Base-by-base conservation (phyloP, 1,140 invertebrate species). In the Drosophila seguyi region DNA sequence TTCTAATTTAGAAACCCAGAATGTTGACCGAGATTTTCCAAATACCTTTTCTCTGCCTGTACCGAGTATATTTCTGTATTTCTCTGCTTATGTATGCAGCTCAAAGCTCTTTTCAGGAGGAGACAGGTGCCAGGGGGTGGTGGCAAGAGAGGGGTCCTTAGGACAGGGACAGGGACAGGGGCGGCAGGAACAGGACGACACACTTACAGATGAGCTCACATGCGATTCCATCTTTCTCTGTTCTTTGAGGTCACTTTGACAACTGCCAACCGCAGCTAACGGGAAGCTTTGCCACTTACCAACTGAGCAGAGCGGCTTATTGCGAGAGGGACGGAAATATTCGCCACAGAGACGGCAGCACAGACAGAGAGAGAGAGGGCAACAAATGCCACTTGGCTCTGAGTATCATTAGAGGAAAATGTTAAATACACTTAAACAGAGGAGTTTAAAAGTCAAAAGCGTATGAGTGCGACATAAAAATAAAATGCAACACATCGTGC, bases 241-340 rank as follows among this genome's bases (percentile, higher is more conserved):
- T 77, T 77, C 85, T 90, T 90, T 90, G 85, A 85, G 85, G 85
- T 90, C 85, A 90, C 85, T 90, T 90, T 90, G 85, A 90, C 85
- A 90, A 90, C 78, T 81, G 75, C 58, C 73, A 79, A 85, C 85
- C 85, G 67, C 85, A 90, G 68, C 59, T 61, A 79, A 63, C 74
- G 80, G 72, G 77, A 63, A 84, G 72, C 80, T 75, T 58, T 73
- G 44, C 81, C 81, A 88, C 78, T 79, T 71, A 73, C 58, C 47
- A 73, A 72, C 63, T 57, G 45, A 57, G 29, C 36, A 31, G 65
- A 60, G 39, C 27, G 67, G 31, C 59, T 50, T 56, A 44, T 38
- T 65, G 61, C 61, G 56, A 59, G 31, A 29, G 69, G 39, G 45
- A 69, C 34, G 18, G 41, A 38, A 31, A 48, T 18, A 18, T 38